Evolutionary conservation across 2,113 vertebrate genomes (phyloP), one percentile per base, ranked within the genome.

Genomic region (Triplophysa dalaica): DNA sequence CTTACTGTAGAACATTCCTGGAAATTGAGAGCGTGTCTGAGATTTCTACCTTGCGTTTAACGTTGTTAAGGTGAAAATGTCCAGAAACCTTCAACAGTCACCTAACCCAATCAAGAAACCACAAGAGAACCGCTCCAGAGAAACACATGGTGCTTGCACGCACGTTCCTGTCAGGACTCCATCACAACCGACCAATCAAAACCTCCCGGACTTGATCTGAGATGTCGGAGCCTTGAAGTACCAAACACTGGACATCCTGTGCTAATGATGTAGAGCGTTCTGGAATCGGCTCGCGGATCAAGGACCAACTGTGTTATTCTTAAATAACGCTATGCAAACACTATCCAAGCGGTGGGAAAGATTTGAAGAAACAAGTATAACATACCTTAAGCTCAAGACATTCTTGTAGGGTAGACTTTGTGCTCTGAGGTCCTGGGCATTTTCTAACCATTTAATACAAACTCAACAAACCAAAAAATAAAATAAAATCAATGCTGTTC

Each of bases 351-450:
- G 21, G 54, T 60, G 54, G n/a, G 54, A 54, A 12, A 41, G 11
- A 43, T 16, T 60, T 56, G 17, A 16, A 4, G 50, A 33, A 29
- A 77, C 58, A 61, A 13, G 58, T 10, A 38, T 60, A 33, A 26
- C 4, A 9, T 78, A 87, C 58, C 80, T 38, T 78, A 50, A 54
- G 14, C 65, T 19, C 50, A 17, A 16, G 45, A 70, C 80, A 80
- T 81, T 83, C 78, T 58, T 58, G 73, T 68, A 81, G 62, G 85
- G 70, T 86, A 87, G 81, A 81, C 82, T 83, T 82, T 84, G 87
- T 43, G 77, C 79, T 83, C 62, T 60, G 89, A 91, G 88, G 89
- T 89, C 90, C 89, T 90, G 91, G 90, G 91, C 88, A 61, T 89
- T 77, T 63, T 75, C 73, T 89, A 86, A 86, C 90, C 89, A 92